Evolutionary conservation across 2,888 invertebrate genomes (phyloP).

Genomic region (Polietes domitor): DNA sequence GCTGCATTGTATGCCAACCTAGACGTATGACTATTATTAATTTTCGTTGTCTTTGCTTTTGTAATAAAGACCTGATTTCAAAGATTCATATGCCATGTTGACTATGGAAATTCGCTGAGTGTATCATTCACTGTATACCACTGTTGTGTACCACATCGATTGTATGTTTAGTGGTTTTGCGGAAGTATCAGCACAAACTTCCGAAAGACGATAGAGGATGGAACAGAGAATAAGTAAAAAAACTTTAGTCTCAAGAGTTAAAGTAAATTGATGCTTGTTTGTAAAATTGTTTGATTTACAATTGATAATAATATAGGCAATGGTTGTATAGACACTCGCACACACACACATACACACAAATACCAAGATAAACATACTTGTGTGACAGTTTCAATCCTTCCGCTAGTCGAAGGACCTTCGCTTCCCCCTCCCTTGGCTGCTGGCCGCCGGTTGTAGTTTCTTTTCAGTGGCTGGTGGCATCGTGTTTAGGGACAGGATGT

Average conservation of each 20-base stretch:
- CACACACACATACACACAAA: not conserved
- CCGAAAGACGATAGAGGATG: slow-evolving; percentile 10
- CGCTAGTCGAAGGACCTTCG: not conserved
- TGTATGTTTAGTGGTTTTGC: slow-evolving; percentile 51
- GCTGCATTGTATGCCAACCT: no score
- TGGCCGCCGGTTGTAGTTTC: not conserved
- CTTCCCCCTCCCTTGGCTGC: not conserved
- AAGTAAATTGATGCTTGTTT: slow-evolving; percentile 67
- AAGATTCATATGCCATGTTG: no score
- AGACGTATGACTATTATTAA: no score
- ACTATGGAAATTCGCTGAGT: slow-evolving; percentile 42
- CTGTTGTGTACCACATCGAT: slow-evolving; percentile 29
- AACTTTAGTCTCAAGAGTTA: slow-evolving; percentile 63
- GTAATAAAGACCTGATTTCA: no score
- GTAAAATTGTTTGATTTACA: slow-evolving; percentile 65
- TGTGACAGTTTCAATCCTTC: slow-evolving; percentile 36
- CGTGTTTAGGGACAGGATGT: slow-evolving; percentile 27
- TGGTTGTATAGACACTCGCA: slow-evolving; percentile 37
- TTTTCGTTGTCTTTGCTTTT: no score
- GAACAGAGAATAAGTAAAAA: slow-evolving; percentile 35
- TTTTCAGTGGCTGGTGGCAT: slow-evolving; percentile 31
- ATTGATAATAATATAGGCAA: slow-evolving; percentile 66
- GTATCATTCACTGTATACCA: not conserved
- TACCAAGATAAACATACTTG: slow-evolving; percentile 41
- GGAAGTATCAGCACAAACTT: slow-evolving; percentile 24